phyloP scores from a whole-genome alignment of 2,113 vertebrate species.

The Limnothrissa miodon region DNA sequence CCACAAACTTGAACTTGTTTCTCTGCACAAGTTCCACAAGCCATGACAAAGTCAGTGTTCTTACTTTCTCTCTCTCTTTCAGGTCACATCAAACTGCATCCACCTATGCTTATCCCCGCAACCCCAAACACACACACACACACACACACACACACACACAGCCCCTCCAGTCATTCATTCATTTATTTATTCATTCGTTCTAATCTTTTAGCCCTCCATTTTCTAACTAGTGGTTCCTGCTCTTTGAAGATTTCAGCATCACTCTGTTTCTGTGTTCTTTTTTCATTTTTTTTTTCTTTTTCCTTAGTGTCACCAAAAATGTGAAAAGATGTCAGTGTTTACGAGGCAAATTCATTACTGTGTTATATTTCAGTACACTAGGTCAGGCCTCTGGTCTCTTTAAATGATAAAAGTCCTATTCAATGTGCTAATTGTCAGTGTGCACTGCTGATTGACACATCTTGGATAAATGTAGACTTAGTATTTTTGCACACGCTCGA shows the following conservation, averaged over 20 bases:
- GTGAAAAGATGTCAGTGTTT: constrained; percentile 75
- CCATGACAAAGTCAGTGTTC: not conserved
- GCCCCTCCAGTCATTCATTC: not conserved
- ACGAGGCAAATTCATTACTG: constrained; percentile 73
- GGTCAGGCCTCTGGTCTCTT: constrained; percentile 77
- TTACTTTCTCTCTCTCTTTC: not conserved
- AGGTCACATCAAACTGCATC: not conserved
- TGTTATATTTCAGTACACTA: constrained; percentile 74
- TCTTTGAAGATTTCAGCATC: constrained; percentile 54
- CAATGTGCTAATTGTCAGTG: constrained; percentile 76
- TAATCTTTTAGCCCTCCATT: constrained; percentile 13
- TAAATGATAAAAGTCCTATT: constrained; percentile 77
- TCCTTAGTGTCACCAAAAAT: constrained; percentile 74
- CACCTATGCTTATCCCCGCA: not conserved
- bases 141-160: not conserved
- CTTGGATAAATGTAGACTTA: constrained; percentile 77
- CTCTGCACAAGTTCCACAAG: constrained; percentile 57
- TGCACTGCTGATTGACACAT: constrained; percentile 73
- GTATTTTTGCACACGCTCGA: constrained; percentile 75
- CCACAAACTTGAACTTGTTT: not conserved
- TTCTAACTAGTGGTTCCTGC: constrained; percentile 65
- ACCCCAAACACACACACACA: not conserved
- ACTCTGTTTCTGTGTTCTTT: constrained; percentile 63
- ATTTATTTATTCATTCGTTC: constrained; percentile 17
- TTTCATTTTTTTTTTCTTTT: constrained; percentile 64